phyloP scores from a whole-genome alignment of 2,797 vertebrate species.

The Onychomys leucogaster region DNA sequence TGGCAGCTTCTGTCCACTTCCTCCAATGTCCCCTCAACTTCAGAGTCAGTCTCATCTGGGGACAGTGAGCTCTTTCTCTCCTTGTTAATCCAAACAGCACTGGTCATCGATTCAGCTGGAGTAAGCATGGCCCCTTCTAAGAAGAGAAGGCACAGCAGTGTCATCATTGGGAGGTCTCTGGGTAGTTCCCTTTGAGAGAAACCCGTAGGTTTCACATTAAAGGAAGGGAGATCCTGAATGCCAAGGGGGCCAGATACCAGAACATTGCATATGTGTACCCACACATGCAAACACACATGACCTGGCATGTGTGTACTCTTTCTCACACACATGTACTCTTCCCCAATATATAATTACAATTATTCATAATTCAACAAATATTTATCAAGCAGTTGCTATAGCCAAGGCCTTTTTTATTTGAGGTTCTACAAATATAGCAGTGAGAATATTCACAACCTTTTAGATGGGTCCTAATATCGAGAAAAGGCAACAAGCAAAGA shows the following conservation, averaged over 20 bases:
- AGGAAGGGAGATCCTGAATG: not conserved
- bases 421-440: not conserved
- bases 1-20: not conserved
- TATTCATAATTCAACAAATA: not conserved
- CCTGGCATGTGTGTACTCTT: not conserved
- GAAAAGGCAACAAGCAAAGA: not conserved
- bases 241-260: not conserved
- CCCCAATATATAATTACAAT: not conserved
- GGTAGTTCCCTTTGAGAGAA: not conserved
- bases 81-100: slow-evolving; percentile 79
- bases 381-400: not conserved
- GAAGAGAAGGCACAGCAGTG: slow-evolving; percentile 41
- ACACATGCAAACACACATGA: not conserved
- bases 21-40: not conserved
- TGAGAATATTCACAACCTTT: not conserved
- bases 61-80: slow-evolving; percentile 46
- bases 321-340: not conserved
- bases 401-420: not conserved
- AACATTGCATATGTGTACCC: accelerated
- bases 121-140: slow-evolving; percentile 49
- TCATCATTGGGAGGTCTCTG: not conserved
- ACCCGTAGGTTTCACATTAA: not conserved
- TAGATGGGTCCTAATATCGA: not conserved
- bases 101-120: slow-evolving; percentile 54
- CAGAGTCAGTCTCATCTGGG: not conserved